phyloP scores from a whole-genome alignment of 2,888 invertebrate genomes.

The Nomada fabriciana region DNA sequence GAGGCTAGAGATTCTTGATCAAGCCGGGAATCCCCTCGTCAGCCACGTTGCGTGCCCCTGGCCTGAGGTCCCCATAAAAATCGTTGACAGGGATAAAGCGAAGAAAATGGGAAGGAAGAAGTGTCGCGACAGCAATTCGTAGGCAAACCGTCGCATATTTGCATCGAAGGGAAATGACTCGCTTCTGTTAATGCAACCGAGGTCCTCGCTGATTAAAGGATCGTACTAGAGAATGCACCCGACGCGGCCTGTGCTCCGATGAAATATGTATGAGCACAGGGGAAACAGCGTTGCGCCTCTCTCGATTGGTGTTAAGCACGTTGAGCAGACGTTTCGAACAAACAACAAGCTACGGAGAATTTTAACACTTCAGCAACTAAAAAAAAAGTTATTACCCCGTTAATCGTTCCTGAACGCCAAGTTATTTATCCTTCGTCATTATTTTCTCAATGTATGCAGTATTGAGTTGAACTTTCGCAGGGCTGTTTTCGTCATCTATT shows the following conservation, averaged over 20 bases:
- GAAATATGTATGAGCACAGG: constrained; percentile 49
- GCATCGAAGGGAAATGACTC: not conserved
- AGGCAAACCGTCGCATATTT: constrained; percentile 18
- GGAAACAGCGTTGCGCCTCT: too few relatives aligned
- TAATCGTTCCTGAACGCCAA: not conserved
- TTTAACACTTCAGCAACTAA: not conserved
- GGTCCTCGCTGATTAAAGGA: constrained; percentile 45
- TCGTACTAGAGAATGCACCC: constrained; percentile 29
- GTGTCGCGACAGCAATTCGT: constrained; percentile 17
- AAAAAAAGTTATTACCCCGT: too few relatives aligned
- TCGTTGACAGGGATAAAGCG: not conserved
- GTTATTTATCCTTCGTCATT: not conserved
- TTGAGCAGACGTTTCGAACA: not conserved
- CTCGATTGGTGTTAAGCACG: constrained; percentile 9
- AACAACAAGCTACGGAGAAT: not conserved
- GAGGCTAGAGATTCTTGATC: too few relatives aligned
- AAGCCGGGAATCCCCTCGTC: too few relatives aligned
- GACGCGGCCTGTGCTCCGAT: constrained; percentile 30
- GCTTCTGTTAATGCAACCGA: constrained; percentile 12
- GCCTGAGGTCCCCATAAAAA: not conserved
- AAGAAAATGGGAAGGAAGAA: not conserved
- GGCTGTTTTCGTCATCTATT: not conserved
- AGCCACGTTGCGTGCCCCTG: too few relatives aligned
- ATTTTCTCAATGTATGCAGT: too few relatives aligned
- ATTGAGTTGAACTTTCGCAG: too few relatives aligned